These are phyloP conservation scores for Anthoscopus minutus DNA, from an alignment of 2,113 vertebrate species.

Conservation along the genomic window DNA sequence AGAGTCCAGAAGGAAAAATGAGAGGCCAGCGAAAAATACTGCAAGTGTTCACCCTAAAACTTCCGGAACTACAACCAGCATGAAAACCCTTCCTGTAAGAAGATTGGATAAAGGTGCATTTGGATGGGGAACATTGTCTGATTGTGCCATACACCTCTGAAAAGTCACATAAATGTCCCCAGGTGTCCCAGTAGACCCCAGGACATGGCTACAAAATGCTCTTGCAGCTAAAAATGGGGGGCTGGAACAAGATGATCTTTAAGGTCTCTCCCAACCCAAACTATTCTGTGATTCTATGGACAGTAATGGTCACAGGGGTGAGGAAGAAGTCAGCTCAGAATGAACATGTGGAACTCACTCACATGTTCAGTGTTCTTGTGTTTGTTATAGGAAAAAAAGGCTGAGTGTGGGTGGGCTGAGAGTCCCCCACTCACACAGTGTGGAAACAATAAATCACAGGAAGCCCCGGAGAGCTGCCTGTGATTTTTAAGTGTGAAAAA, in stretches of 20 bases:
- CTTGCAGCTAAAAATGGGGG: not conserved
- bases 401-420: not conserved
- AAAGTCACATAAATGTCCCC: not conserved
- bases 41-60: not conserved
- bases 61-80: not conserved
- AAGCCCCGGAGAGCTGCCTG: not conserved
- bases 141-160: not conserved
- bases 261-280: not conserved
- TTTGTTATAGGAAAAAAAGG: not conserved
- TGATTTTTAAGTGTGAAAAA: not conserved
- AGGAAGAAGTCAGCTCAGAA: not conserved
- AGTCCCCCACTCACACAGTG: not conserved
- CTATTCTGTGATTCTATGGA: not conserved
- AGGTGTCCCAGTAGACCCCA: not conserved
- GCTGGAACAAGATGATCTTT: not conserved
- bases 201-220: not conserved
- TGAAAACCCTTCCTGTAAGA: not conserved
- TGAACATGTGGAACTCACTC: not conserved
- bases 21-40: not conserved
- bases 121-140: not conserved
- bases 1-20: not conserved
- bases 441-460: constrained; percentile 1
- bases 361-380: not conserved
- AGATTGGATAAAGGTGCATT: not conserved
- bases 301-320: not conserved